phyloP scores from a whole-genome alignment of 2,797 vertebrate species.

The Phylloscopus collybita region DNA sequence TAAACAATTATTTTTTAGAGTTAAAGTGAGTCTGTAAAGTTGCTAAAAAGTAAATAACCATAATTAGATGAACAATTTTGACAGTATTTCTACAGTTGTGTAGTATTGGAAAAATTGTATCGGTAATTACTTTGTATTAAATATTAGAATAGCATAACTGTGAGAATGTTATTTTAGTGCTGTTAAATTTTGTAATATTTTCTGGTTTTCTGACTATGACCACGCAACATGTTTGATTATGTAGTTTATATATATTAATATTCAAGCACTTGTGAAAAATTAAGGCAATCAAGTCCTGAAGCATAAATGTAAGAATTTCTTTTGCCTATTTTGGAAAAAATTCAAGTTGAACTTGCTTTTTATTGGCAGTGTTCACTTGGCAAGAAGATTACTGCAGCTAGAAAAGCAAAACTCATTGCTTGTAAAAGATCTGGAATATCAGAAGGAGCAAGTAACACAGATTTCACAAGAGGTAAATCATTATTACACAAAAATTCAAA shows the following conservation, averaged over 20 bases:
- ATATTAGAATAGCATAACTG: neutral
- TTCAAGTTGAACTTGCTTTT: constrained; percentile 52
- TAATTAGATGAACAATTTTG: constrained; percentile 15
- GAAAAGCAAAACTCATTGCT: constrained; percentile 93
- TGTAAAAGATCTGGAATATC: constrained; percentile 88
- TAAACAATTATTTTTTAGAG: neutral
- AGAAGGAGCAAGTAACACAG: constrained; percentile 82
- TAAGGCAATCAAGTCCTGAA: neutral
- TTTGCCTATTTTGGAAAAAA: constrained; percentile 50
- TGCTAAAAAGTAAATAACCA: neutral
- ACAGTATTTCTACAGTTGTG: neutral
- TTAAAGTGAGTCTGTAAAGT: neutral
- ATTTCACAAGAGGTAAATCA: constrained; percentile 90
- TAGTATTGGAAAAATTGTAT: neutral
- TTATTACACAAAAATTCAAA: constrained; percentile 7
- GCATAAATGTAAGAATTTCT: constrained; percentile 16
- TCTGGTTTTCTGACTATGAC: neutral
- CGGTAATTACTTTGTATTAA: constrained; percentile 14
- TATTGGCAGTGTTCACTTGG: constrained; percentile 91
- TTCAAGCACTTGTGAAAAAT: constrained; percentile 30
- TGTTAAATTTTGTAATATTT: constrained; percentile 1
- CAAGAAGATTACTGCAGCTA: constrained; percentile 92
- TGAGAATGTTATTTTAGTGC: constrained; percentile 6
- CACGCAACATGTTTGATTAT: neutral
- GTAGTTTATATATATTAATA: constrained; percentile 21